Conservation (phyloP, 2,113 vertebrate genomes). For the Calyptommatus sinebrachiatus region DNA sequence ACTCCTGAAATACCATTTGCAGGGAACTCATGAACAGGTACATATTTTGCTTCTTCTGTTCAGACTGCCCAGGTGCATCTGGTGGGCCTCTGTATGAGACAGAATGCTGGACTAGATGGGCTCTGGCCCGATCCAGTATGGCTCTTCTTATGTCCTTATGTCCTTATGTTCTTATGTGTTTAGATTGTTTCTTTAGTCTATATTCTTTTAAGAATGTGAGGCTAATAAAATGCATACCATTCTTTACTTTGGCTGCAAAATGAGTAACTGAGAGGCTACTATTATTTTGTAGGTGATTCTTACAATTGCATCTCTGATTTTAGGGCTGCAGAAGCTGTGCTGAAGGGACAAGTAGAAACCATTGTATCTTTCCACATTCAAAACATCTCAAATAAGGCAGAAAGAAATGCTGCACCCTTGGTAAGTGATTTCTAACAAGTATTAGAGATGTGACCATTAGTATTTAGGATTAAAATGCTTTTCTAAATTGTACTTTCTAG, state of each 20-base stretch:
- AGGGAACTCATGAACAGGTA: too few species aligned
- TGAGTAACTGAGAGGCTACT: neutral
- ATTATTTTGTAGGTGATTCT: neutral
- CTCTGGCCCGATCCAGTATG: too few species aligned
- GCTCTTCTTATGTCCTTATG: too few species aligned
- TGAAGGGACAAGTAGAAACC: slow-evolving; percentile 95
- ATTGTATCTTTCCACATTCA: slow-evolving; percentile 97
- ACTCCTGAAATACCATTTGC: too few species aligned
- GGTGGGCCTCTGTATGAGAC: too few species aligned
- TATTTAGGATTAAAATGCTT: neutral
- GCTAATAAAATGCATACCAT: neutral
- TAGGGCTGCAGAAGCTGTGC: slow-evolving; percentile 96
- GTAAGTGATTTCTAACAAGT: slow-evolving; percentile 71
- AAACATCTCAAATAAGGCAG: slow-evolving; percentile 94
- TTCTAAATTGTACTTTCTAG: slow-evolving; percentile 12
- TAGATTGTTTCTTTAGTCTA: neutral
- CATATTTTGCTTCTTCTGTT: too few species aligned
- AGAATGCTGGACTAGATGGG: too few species aligned
- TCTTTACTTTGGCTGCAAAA: neutral
- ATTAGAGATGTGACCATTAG: neutral
- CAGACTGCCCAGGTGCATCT: too few species aligned
- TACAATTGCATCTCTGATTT: slow-evolving; percentile 38
- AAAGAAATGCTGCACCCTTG: slow-evolving; percentile 89
- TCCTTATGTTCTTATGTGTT: too few species aligned
- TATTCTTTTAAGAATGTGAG: too few species aligned